Evolutionary conservation across 2,113 vertebrate genomes (phyloP).

Genomic region (Phaethornis superciliosus): DNA sequence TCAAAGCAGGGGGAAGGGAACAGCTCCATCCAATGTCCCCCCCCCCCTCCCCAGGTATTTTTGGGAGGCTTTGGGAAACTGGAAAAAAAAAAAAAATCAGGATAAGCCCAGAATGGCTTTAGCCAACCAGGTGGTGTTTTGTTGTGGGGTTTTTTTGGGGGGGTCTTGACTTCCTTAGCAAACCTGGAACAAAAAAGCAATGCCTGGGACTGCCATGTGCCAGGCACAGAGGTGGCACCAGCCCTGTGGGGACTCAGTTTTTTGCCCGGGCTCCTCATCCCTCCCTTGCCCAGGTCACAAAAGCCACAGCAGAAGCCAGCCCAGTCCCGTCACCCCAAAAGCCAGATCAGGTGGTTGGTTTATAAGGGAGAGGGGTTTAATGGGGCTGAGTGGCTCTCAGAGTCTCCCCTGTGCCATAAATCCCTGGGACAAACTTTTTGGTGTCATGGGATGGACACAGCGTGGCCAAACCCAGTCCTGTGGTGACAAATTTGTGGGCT

Average conservation of each 20-base stretch:
- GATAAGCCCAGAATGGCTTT: not conserved
- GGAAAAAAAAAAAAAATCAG: not conserved
- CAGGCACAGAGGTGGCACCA: rapidly evolving
- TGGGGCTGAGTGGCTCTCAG: conserved; percentile 62
- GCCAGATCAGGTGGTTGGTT: conserved; percentile 55
- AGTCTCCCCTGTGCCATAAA: conserved; percentile 63
- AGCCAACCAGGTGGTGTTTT: not conserved
- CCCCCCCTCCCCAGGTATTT: not conserved
- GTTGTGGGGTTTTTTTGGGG: not conserved
- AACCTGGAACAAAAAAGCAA: not conserved
- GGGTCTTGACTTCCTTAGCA: not conserved
- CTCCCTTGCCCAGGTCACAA: not conserved
- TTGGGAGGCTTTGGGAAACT: not conserved
- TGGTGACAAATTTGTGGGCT: too few species aligned
- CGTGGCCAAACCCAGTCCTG: too few species aligned
- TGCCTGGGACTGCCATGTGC: not conserved
- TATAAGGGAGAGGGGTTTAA: conserved; percentile 63
- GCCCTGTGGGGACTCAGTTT: not conserved
- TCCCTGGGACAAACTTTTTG: conserved; percentile 53
- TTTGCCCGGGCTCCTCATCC: not conserved
- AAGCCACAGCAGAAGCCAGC: not conserved
- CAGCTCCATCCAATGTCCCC: too few species aligned
- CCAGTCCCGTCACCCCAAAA: not conserved
- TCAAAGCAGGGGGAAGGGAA: too few species aligned
- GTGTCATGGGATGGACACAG: conserved; percentile 27